phyloP scores from a whole-genome alignment of 2,113 vertebrate genomes.

The Phylloscopus trochilus region DNA sequence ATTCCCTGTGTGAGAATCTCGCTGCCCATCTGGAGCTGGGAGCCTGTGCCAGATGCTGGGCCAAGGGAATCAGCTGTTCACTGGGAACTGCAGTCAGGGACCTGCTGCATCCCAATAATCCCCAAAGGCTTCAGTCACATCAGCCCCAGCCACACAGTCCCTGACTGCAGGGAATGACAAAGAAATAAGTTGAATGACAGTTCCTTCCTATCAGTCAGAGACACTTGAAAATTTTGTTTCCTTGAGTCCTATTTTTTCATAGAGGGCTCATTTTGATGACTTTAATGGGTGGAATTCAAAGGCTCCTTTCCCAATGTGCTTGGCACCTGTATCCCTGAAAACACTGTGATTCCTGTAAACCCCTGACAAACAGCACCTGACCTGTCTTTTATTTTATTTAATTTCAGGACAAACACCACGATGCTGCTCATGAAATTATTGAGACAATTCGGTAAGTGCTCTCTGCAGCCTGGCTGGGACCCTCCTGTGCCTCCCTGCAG shows the following conservation, averaged over 20 bases:
- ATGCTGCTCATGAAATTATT: slow-evolving; percentile 99
- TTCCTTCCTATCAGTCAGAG: not conserved
- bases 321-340: not conserved
- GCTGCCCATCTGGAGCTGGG: not conserved
- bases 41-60: not conserved
- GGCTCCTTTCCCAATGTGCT: not conserved
- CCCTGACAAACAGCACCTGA: not conserved
- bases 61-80: not conserved
- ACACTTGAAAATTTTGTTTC: not conserved
- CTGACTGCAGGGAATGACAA: not conserved
- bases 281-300: not conserved
- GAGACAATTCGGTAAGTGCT: slow-evolving; percentile 94
- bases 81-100: not conserved
- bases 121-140: not conserved
- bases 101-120: not conserved
- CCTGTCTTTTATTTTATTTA: not conserved
- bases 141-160: not conserved
- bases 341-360: not conserved
- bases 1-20: not conserved
- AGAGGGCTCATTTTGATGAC: not conserved
- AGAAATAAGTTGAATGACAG: not conserved
- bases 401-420: slow-evolving; percentile 97
- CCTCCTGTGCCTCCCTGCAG: not conserved
- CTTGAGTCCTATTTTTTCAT: not conserved
- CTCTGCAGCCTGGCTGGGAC: not conserved